A percentile compares a stretch with the other conserved stretches of the same genome.
Evolutionary conservation across 2,797 vertebrate species (phyloP).

Genomic region (Dicrostonyx torquatus): DNA sequence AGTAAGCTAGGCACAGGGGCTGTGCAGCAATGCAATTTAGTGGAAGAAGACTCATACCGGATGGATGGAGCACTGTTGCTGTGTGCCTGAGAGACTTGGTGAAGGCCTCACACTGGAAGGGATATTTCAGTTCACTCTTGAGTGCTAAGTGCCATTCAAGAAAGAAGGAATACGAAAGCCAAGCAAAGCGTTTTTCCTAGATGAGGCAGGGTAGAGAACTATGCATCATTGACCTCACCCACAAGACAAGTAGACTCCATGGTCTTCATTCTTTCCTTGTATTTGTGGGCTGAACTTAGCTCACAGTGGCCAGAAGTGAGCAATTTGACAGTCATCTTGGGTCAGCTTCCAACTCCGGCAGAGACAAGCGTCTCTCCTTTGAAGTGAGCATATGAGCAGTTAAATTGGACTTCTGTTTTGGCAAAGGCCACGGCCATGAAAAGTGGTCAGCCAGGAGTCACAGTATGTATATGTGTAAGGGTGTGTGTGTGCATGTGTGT

Average conservation of each 20-base stretch:
- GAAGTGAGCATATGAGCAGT: background rate
- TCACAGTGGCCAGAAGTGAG: background rate
- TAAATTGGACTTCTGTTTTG: background rate
- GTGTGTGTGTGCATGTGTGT: too few relatives aligned
- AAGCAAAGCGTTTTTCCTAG: background rate
- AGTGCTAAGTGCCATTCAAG: background rate
- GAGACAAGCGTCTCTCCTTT: background rate
- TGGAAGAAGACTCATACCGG: background rate
- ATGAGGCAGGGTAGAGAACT: background rate
- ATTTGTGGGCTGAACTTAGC: background rate
- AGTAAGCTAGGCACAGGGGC: background rate
- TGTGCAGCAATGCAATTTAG: background rate
- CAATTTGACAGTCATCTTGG: background rate
- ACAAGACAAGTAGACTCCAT: background rate
- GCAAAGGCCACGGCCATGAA: slow-evolving; percentile 1
- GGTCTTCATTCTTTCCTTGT: background rate
- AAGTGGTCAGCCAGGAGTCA: background rate
- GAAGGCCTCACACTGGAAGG: background rate
- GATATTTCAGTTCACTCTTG: background rate
- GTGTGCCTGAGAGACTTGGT: background rate
- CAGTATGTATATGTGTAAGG: too few relatives aligned
- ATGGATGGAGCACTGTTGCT: background rate
- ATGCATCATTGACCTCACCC: background rate
- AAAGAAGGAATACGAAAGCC: slow-evolving; percentile 4
- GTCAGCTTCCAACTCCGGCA: slow-evolving; percentile 14